Percentiles rank a stretch among this genome's conserved stretches.
Conservation (phyloP, 37 sponge, comb jelly and placozoan genomes). For the Geodia barretti region DNA sequence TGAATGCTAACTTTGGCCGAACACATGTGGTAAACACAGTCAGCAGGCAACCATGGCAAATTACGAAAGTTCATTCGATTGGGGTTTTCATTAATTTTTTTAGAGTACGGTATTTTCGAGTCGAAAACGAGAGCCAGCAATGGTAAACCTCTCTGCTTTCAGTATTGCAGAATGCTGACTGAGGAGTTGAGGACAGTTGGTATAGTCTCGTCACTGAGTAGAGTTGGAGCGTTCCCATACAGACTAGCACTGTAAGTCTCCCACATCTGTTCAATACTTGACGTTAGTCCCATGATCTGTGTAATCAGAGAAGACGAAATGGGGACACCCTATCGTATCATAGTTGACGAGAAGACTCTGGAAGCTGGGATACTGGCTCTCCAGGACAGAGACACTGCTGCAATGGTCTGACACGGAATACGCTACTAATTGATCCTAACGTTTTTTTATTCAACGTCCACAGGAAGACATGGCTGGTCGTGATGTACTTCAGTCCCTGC, state of each 20-base stretch:
- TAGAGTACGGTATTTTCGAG: too few relatives aligned
- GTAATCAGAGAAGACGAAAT: constrained; percentile 74
- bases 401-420: constrained; percentile 11
- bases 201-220: constrained; percentile 4
- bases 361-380: constrained; percentile 39
- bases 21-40: too few relatives aligned
- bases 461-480: constrained; percentile 46
- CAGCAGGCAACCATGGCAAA: too few relatives aligned
- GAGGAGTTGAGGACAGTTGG: constrained; percentile 32
- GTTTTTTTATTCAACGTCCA: neutral
- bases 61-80: too few relatives aligned
- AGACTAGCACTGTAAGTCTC: constrained; percentile 17
- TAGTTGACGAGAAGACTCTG: constrained; percentile 34
- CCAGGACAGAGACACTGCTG: constrained; percentile 48
- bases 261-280: neutral
- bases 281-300: neutral
- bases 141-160: neutral
- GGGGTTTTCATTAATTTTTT: too few relatives aligned
- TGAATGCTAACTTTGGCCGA: too few relatives aligned
- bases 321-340: constrained; percentile 66
- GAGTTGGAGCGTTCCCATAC: constrained; percentile 6
- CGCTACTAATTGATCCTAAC: neutral
- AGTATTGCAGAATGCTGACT: constrained; percentile 38
- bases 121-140: too few relatives aligned
- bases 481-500: constrained; percentile 19